These are phyloP conservation scores for Parelbella ahira DNA, from an alignment of 2,888 invertebrate genomes.

Conservation along the genomic window DNA sequence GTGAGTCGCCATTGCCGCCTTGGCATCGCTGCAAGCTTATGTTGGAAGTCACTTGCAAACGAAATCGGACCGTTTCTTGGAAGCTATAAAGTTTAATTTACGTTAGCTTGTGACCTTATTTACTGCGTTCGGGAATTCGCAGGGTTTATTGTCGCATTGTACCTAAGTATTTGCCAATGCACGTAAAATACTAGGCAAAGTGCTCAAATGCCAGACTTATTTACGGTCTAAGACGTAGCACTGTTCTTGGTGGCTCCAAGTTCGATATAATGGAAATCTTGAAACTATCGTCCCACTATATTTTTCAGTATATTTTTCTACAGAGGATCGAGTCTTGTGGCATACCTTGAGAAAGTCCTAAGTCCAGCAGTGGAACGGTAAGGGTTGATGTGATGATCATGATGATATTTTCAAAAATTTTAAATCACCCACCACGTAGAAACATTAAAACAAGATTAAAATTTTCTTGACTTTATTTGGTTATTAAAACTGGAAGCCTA, in stretches of 20 bases:
- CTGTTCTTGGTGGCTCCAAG: conserved; percentile 15
- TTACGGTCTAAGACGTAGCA: conserved; percentile 56
- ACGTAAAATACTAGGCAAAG: conserved; percentile 74
- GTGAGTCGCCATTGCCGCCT: conserved; percentile 66
- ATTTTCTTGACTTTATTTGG: too few relatives aligned
- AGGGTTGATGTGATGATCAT: too few relatives aligned
- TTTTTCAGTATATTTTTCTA: too few relatives aligned
- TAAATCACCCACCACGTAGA: too few relatives aligned
- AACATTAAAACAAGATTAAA: too few relatives aligned
- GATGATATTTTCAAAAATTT: conserved; percentile 3
- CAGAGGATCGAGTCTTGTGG: too few relatives aligned
- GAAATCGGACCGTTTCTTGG: conserved; percentile 49
- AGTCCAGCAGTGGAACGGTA: too few relatives aligned
- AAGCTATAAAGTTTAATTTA: conserved; percentile 63
- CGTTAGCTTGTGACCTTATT: conserved; percentile 46
- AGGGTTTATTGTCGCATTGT: conserved; percentile 72
- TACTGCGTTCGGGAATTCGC: conserved; percentile 54
- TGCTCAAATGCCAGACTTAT: conserved; percentile 75
- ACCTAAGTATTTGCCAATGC: conserved; percentile 78
- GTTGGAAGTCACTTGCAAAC: conserved; percentile 42
- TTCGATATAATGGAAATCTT: conserved; percentile 3
- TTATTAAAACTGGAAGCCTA: too few relatives aligned
- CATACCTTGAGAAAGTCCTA: too few relatives aligned
- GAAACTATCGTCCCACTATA: too few relatives aligned
- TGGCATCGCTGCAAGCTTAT: conserved; percentile 52